Conservation (phyloP, 35 echinoderm and acorn worm genomes). For the Apostichopus japonicus region DNA sequence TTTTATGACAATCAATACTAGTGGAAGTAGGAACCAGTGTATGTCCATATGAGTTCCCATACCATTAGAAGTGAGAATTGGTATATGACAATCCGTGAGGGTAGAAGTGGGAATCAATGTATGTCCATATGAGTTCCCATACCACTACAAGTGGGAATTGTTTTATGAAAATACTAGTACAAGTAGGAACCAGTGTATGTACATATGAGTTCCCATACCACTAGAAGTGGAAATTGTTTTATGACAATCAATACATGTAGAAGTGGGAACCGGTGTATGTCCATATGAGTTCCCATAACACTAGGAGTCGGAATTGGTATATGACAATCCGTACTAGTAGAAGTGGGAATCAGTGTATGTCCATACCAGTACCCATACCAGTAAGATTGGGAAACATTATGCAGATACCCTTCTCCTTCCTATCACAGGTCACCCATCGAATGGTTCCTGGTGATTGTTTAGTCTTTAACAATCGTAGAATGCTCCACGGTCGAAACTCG, state of each 20-base stretch:
- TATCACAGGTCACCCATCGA: constrained; percentile 59
- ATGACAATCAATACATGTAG: too few species aligned
- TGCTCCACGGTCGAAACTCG: constrained; percentile 77
- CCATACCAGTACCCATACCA: too few species aligned
- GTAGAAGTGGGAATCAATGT: too few species aligned
- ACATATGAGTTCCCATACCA: background rate
- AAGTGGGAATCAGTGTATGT: too few species aligned
- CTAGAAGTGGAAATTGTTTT: background rate
- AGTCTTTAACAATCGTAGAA: constrained; percentile 90
- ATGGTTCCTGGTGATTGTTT: constrained; percentile 80
- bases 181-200: background rate
- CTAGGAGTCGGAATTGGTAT: background rate
- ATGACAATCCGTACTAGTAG: too few species aligned
- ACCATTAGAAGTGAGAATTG: too few species aligned
- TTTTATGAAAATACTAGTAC: too few species aligned
- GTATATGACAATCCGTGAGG: too few species aligned
- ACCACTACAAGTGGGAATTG: too few species aligned
- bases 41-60: background rate
- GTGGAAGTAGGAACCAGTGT: background rate
- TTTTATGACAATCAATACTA: background rate
- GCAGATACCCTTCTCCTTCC: background rate
- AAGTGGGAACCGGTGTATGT: background rate
- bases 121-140: too few species aligned
- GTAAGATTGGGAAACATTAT: too few species aligned
- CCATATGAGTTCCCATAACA: background rate